Base-by-base conservation (phyloP, 2,797 vertebrate species). In the Melanotaenia pygmaea region DNA sequence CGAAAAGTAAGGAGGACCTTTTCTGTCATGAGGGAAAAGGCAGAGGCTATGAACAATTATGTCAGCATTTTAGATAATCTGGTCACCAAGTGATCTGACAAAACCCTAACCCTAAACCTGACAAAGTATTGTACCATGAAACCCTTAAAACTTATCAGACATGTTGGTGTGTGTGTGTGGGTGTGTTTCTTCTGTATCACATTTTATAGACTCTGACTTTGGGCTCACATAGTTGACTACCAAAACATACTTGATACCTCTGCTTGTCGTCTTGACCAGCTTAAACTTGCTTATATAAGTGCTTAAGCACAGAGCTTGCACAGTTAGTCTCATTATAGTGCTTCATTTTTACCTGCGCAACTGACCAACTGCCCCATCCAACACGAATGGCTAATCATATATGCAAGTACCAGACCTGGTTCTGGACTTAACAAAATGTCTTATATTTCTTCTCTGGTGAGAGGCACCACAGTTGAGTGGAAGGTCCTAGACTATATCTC, bases 1-100 rank as follows among this genome's bases (percentile, higher is more conserved):
- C 71, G 4, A 64, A 67, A 64, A 77, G 57, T 24, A 28, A 81
- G 45, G 34, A 70, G 59, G 45, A 68, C 63, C 45, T 63, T 70
- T n/a, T 71, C 54, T 72, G 61, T 78, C 50, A 37, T 24, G 50
- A 59, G 47, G 8, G 32, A 70, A 50, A 24, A 34, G 10, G 38
- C 70, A 59, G 24, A 58, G 28, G 37, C 69, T 63, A 5, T 72
- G 62, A 68, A 68, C 59, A 60, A 43, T 59, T 34, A 61, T 37
- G 58, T 35, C 59, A 28, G 30, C 51, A 56, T 67, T 59, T 74
- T 11, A 26, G 34, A 24, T 38, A 38, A 51, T 60, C 20, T 8
- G 18, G 16, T 16, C 40, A 74, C 13, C 51, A 26, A 70, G 70
- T 73, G 32, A 37, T 62, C 35, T 1, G 40, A 61, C 2, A 26